Conservation (phyloP, 1,140 invertebrate genomes). For the Dreissena polymorpha region DNA sequence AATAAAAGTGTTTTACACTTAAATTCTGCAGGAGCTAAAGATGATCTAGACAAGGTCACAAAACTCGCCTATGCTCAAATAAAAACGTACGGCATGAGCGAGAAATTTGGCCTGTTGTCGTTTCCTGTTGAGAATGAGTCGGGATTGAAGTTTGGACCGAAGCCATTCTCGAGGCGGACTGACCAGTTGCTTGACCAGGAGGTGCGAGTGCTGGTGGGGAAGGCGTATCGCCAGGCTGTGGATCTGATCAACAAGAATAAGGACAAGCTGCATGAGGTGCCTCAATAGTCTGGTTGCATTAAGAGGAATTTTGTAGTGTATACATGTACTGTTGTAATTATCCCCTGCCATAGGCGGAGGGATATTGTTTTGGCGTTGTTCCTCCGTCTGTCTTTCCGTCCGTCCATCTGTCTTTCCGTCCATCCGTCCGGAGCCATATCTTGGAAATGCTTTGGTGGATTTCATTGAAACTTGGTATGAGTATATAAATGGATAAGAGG, state of each 20-base stretch:
- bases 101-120: slow-evolving; percentile 90
- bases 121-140: slow-evolving; percentile 81
- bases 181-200: slow-evolving; percentile 93
- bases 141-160: slow-evolving; percentile 78
- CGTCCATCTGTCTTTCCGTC: no score
- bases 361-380: no score
- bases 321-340: no score
- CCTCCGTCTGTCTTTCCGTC: no score
- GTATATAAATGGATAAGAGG: no score
- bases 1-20: no score
- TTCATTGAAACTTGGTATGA: no score
- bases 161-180: slow-evolving; percentile 94
- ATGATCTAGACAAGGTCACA: slow-evolving; percentile 97
- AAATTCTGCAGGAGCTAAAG: slow-evolving; percentile 89
- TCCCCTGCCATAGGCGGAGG: no score
- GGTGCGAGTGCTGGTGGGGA: slow-evolving; percentile 87
- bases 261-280: slow-evolving; percentile 91
- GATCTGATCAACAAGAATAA: slow-evolving; percentile 88
- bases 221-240: slow-evolving; percentile 92
- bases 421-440: no score
- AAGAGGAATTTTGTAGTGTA: neutral
- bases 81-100: slow-evolving; percentile 94
- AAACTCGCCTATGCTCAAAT: slow-evolving; percentile 95
- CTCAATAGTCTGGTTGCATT: slow-evolving; percentile 58
- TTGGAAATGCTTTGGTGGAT: no score